Conservation (phyloP, 2,888 invertebrate genomes). For the Mimachlamys varia region DNA sequence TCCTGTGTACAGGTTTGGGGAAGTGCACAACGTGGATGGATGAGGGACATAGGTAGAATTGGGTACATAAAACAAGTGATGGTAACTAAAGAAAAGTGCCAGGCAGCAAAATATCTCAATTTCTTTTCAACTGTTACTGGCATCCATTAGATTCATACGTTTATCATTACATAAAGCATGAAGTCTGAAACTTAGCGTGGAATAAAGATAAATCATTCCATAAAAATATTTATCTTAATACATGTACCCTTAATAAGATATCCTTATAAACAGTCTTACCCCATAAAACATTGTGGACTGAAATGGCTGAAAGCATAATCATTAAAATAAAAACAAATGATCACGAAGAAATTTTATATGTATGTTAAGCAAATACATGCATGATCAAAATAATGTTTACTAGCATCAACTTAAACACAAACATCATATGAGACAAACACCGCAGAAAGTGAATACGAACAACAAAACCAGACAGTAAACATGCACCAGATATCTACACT, state of each 20-base stretch:
- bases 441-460: neutral
- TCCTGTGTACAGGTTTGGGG: no score
- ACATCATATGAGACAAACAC: neutral
- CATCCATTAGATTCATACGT: no score
- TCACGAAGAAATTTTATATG: neutral
- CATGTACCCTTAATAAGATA: neutral
- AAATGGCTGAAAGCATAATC: constrained; percentile 1
- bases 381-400: neutral
- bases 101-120: no score
- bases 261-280: neutral
- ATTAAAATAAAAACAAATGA: neutral
- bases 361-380: neutral
- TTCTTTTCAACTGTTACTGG: no score
- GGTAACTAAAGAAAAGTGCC: no score
- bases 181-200: neutral
- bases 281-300: constrained; percentile 23
- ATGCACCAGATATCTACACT: no score
- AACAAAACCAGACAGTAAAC: neutral
- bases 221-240: neutral
- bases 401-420: neutral
- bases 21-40: no score
- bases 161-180: no score
- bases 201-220: neutral
- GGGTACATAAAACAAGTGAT: no score
- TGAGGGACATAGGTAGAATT: no score